phyloP scores from a whole-genome alignment of 2,113 vertebrate genomes.

The Aramus guarauna region DNA sequence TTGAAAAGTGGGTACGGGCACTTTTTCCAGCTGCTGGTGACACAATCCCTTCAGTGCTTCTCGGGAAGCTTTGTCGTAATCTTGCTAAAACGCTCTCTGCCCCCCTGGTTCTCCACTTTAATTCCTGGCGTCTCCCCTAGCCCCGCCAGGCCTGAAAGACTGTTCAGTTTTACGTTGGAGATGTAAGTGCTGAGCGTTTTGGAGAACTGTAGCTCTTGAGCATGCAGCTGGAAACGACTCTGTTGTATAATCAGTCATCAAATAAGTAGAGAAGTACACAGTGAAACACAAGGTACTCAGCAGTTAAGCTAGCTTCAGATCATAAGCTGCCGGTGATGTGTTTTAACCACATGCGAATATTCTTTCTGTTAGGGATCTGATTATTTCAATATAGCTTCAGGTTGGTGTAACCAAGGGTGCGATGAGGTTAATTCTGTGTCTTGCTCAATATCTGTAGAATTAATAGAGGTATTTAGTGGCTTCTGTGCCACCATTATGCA shows the following conservation, averaged over 20 bases:
- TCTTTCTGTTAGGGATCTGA: neutral
- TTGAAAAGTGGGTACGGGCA: accelerated
- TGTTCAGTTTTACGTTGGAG: neutral
- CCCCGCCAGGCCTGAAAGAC: neutral
- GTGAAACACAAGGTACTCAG: neutral
- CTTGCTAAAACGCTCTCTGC: neutral
- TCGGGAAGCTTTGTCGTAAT: neutral
- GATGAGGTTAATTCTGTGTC: neutral
- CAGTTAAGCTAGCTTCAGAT: neutral
- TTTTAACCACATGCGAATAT: neutral
- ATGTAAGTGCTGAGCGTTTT: accelerated
- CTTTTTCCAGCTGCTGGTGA: neutral
- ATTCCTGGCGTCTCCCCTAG: neutral
- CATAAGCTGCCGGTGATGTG: neutral
- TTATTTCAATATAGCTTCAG: neutral
- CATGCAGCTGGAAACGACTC: neutral
- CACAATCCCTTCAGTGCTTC: neutral
- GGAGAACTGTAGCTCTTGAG: neutral
- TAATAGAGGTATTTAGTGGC: neutral
- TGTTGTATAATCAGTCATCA: no score
- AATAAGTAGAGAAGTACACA: neutral
- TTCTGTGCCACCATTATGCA: neutral
- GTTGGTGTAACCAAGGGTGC: neutral
- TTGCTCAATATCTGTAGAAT: accelerated
- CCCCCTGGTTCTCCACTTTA: accelerated